These are phyloP conservation scores for Scomber scombrus DNA, from an alignment of 2,113 vertebrate genomes.

Conservation along the genomic window DNA sequence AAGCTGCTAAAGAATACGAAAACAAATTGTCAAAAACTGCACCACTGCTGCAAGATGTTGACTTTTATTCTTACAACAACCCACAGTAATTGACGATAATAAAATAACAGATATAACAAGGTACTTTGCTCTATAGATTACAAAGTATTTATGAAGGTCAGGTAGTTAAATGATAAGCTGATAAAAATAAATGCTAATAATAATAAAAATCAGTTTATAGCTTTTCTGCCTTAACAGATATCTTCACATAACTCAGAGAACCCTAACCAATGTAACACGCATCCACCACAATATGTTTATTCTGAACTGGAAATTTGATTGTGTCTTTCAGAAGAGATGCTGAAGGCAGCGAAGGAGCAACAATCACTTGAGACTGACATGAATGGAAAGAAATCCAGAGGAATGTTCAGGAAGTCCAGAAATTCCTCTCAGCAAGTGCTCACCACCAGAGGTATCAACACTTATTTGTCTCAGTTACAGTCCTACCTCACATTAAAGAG, in stretches of 20 bases:
- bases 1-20: background rate
- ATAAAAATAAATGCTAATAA: background rate
- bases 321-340: constrained; percentile 88
- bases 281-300: background rate
- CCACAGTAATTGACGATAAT: background rate
- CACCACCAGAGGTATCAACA: constrained; percentile 85
- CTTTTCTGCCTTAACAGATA: background rate
- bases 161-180: constrained; percentile 40
- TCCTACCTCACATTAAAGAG: background rate
- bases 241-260: background rate
- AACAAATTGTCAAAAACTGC: background rate
- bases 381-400: constrained; percentile 81
- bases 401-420: constrained; percentile 88
- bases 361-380: constrained; percentile 88
- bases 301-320: background rate
- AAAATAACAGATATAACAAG: constrained; percentile 45
- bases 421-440: constrained; percentile 86
- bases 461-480: background rate
- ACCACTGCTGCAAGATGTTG: background rate
- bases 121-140: constrained; percentile 62
- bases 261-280: background rate
- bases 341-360: constrained; percentile 91
- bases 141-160: constrained; percentile 28
- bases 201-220: constrained; percentile 1
- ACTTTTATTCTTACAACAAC: background rate